Evolutionary conservation across 2,888 invertebrate genomes (phyloP).

Genomic region (Cheiracanthium punctorium): DNA sequence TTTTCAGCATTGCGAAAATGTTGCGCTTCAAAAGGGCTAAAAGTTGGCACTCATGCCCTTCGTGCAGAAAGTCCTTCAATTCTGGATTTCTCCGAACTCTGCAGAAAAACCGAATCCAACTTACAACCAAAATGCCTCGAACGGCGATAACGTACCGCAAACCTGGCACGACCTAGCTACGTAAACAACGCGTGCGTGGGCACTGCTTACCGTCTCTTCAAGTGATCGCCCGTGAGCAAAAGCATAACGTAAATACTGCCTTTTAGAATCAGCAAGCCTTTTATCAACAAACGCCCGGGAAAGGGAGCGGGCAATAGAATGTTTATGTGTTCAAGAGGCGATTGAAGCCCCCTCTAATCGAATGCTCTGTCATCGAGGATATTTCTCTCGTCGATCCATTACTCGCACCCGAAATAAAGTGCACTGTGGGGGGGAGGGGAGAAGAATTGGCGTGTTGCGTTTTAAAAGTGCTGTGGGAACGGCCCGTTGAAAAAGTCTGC

Average conservation of each 20-base stretch:
- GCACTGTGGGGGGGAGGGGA: background rate
- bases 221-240: slow-evolving; percentile 27
- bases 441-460: background rate
- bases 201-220: slow-evolving; percentile 4
- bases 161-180: background rate
- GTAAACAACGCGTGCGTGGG: background rate
- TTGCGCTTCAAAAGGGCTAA: no score
- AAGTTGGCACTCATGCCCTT: no score
- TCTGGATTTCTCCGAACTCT: no score
- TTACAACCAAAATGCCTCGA: no score
- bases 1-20: no score
- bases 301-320: slow-evolving; percentile 27
- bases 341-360: slow-evolving; percentile 63
- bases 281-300: slow-evolving; percentile 38
- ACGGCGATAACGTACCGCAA: background rate
- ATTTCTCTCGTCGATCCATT: slow-evolving; percentile 55
- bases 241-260: slow-evolving; percentile 46
- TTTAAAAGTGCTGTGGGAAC: no score
- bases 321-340: slow-evolving; percentile 66
- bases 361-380: slow-evolving; percentile 51
- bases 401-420: slow-evolving; percentile 36
- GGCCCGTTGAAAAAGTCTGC: no score
- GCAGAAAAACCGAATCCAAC: no score
- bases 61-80: no score
- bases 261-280: slow-evolving; percentile 13